A percentile compares a stretch with the other conserved stretches of the same genome.
Evolutionary conservation across 23 tunicate species (phyloP).

Genomic region (Styela plicata): DNA sequence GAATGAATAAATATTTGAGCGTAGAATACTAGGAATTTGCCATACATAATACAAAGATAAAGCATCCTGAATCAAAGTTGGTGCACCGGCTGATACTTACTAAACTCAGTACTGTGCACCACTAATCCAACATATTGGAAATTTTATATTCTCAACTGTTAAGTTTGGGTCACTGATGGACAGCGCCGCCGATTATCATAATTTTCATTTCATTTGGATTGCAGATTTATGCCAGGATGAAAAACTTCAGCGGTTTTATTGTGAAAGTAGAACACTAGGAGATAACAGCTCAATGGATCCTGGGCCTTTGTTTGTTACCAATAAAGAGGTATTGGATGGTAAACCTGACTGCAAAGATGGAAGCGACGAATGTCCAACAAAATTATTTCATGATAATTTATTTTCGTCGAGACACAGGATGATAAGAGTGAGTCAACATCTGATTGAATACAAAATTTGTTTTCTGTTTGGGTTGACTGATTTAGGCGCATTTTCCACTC

Average conservation of each 20-base stretch:
- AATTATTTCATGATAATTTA: constrained; percentile 41
- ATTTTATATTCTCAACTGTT: too few relatives aligned
- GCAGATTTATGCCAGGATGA: constrained; percentile 45
- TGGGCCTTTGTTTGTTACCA: constrained; percentile 45
- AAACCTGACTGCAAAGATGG: constrained; percentile 67
- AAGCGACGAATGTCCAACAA: constrained; percentile 85
- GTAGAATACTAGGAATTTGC: too few relatives aligned
- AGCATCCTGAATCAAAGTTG: too few relatives aligned
- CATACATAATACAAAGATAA: too few relatives aligned
- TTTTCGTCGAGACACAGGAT: constrained; percentile 52
- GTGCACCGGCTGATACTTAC: too few relatives aligned
- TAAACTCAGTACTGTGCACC: too few relatives aligned
- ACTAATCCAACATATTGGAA: too few relatives aligned
- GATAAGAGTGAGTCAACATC: constrained; percentile 52
- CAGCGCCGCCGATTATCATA: too few relatives aligned
- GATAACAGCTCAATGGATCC: background rate
- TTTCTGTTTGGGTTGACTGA: background rate
- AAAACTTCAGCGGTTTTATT: constrained; percentile 45
- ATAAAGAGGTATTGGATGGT: constrained; percentile 32
- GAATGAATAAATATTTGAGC: too few relatives aligned
- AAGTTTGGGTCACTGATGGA: too few relatives aligned
- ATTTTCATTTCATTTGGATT: too few relatives aligned
- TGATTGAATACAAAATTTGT: too few relatives aligned
- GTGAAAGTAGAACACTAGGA: constrained; percentile 43
- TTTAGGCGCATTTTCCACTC: background rate